Percentiles rank a stretch among this genome's conserved stretches.
These are phyloP conservation scores for Tenualosa thibaudeaui DNA, from an alignment of 2,797 vertebrate genomes.

Conservation along the genomic window DNA sequence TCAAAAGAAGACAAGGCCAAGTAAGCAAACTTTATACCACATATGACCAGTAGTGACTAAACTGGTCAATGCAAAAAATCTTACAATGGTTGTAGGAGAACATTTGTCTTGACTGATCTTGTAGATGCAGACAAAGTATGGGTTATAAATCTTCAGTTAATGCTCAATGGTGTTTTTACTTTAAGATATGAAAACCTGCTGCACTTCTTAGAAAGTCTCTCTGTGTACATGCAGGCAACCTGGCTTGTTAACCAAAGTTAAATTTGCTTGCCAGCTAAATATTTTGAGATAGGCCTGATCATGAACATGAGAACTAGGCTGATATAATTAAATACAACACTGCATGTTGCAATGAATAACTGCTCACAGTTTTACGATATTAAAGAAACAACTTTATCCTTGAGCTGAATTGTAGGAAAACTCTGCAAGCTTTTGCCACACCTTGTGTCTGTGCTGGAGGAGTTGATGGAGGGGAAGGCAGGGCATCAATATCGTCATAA, in stretches of 20 bases:
- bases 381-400: neutral
- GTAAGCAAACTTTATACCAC: neutral
- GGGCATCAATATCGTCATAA: slow-evolving; percentile 55
- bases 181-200: too few relatives aligned
- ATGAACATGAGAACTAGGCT: too few relatives aligned
- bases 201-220: too few relatives aligned
- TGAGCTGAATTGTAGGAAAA: too few relatives aligned
- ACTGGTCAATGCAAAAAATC: neutral
- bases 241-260: too few relatives aligned
- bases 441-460: slow-evolving; percentile 14
- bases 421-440: neutral
- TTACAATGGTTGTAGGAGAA: neutral
- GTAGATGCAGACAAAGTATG: neutral
- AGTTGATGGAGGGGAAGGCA: slow-evolving; percentile 33
- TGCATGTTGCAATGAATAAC: neutral
- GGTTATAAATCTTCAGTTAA: neutral
- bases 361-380: neutral
- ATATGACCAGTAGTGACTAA: neutral
- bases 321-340: neutral
- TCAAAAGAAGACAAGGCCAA: neutral
- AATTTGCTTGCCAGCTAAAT: too few relatives aligned
- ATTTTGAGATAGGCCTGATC: too few relatives aligned
- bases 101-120: neutral
- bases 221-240: too few relatives aligned
- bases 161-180: too few relatives aligned